Conservation (phyloP, 2,888 invertebrate genomes). For the Quadriops clusia region DNA sequence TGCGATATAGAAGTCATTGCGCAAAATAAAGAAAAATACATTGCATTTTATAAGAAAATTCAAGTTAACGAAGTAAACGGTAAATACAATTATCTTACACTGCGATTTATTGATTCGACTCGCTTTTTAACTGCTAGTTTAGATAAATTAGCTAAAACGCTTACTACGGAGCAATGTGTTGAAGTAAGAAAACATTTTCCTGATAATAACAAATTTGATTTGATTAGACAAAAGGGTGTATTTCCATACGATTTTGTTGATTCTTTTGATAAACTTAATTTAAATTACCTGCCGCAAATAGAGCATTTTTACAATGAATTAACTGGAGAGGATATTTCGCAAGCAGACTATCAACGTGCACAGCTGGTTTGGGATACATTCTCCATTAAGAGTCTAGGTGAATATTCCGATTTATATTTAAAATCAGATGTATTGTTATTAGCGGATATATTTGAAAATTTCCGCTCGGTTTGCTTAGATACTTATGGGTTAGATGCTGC, state of each 20-base stretch:
- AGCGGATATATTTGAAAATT: slow-evolving; percentile 23
- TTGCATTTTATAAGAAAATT: too few species aligned
- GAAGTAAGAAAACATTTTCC: slow-evolving; percentile 7
- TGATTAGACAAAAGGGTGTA: slow-evolving; percentile 21
- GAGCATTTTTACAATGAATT: slow-evolving; percentile 15
- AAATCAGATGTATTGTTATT: slow-evolving; percentile 21
- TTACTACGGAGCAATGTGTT: too few species aligned
- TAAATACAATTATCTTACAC: too few species aligned
- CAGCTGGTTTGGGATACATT: slow-evolving; percentile 20
- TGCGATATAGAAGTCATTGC: too few species aligned
- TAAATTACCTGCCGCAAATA: slow-evolving; percentile 11
- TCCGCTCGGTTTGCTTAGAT: slow-evolving; percentile 16
- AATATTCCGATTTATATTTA: slow-evolving; percentile 21
- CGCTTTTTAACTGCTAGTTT: too few species aligned
- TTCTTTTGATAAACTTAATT: slow-evolving; percentile 10
- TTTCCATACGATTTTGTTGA: slow-evolving; percentile 24
- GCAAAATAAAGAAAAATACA: too few species aligned
- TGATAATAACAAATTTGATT: slow-evolving; percentile 10
- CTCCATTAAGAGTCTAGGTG: slow-evolving; percentile 18
- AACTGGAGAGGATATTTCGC: slow-evolving; percentile 12
- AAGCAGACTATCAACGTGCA: slow-evolving; percentile 21
- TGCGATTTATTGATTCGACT: too few species aligned
- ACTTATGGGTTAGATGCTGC: slow-evolving; percentile 22
- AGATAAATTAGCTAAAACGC: too few species aligned
- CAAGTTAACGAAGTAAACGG: too few species aligned